Base-by-base conservation (phyloP, 1,140 invertebrate species). In the Pseudachorutes palmiensis region DNA sequence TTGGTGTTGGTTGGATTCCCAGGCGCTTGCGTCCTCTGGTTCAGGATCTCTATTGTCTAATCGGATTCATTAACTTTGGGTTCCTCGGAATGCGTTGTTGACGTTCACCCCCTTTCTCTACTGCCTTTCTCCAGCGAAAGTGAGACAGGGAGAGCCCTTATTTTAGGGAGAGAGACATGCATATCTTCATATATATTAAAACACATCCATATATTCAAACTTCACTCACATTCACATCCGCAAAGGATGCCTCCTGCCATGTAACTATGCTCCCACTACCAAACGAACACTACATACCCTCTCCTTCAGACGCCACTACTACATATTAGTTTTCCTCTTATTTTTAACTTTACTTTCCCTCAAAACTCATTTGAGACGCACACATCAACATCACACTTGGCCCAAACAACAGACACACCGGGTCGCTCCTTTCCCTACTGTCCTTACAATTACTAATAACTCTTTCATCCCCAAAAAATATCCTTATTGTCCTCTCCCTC, bases 41-140 rank as follows among this genome's bases (percentile, higher is more conserved):
- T n/a, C n/a, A n/a, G n/a, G n/a, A n/a, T 69, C 66, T 72, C 70
- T 72, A 72, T 72, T 72, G 70, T 72, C 70, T 72, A 72, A 72
- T 72, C 70, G 70, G 66, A 72, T 72, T 72, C 70, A 72, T 72
- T 72, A 72, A 72, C 63, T 69, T 66, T 67, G 67, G 67, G 65
- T 69, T 72, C 67, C 58, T 41, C 68, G 70, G 70, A 72, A 72
- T 72, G 67, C 70, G 70, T 71, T 72, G 70, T 72, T 72, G 70
- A 72, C 70, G 70, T 69, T 72, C 70, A 65, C 69, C 64, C 64
- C 68, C 63, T 48, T 63, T 61, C 29, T 19, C 30, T 61, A 9
- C 29, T 30, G n/a, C 55, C 24, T 58, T 12, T 19, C 31, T 61
- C n/a, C n/a, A n/a, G n/a, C n/a, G n/a, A n/a, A n/a, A n/a, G n/a